Conservation (phyloP, 2,888 invertebrate species). For the Cancer borealis region DNA sequence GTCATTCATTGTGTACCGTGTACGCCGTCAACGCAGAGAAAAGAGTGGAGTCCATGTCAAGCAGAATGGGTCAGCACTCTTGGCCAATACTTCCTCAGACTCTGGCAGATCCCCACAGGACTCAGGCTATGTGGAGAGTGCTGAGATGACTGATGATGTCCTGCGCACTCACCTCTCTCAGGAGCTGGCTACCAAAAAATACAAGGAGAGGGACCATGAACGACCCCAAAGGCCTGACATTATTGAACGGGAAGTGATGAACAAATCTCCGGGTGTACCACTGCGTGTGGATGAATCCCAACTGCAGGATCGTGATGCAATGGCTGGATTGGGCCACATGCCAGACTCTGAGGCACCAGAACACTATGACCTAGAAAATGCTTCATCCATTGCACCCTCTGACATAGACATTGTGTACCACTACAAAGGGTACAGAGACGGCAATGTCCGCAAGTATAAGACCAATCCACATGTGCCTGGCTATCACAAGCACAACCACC, state of each 20-base stretch:
- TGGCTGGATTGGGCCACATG: conserved; percentile 78
- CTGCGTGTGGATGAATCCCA: conserved; percentile 82
- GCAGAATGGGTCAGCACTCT: conserved; percentile 76
- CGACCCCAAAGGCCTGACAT: conserved; percentile 95
- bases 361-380: conserved; percentile 97
- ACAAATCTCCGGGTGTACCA: conserved; percentile 86
- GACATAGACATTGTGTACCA: conserved; percentile 98
- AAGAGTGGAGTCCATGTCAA: conserved; percentile 84
- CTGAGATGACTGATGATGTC: conserved; percentile 79
- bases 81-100: conserved; percentile 79
- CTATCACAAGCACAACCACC: conserved; percentile 84
- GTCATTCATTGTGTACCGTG: conserved; percentile 94
- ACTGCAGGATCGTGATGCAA: conserved; percentile 76
- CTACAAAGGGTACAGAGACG: conserved; percentile 95
- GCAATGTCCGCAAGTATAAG: conserved; percentile 90
- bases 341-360: conserved; percentile 88
- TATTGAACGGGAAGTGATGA: conserved; percentile 92
- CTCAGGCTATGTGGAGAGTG: conserved; percentile 78
- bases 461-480: conserved; percentile 85
- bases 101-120: conserved; percentile 77
- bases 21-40: conserved; percentile 92
- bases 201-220: conserved; percentile 85
- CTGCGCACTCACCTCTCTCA: conserved; percentile 88
- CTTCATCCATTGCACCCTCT: conserved; percentile 97
- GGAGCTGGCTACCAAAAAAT: conserved; percentile 92